A percentile compares a stretch with the other conserved stretches of the same genome.
phyloP scores from a whole-genome alignment of 1,140 invertebrate species.

The Frieseomelitta varia region DNA sequence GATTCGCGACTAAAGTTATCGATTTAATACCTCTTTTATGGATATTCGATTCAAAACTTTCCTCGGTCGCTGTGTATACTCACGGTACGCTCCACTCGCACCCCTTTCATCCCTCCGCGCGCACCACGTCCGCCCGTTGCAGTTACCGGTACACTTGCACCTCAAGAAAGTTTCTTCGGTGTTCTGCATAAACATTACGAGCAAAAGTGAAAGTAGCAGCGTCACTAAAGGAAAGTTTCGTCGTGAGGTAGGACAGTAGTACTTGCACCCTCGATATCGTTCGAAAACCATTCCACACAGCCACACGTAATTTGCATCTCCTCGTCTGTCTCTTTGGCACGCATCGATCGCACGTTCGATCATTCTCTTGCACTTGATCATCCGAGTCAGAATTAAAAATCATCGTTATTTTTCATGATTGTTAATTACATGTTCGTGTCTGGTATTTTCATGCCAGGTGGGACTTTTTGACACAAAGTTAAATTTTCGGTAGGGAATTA shows the following conservation, averaged over 20 bases:
- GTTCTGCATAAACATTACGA: conserved; percentile 81
- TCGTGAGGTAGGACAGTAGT: conserved; percentile 59
- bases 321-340: background rate
- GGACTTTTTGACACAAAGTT: background rate
- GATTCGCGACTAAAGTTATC: conserved; percentile 47
- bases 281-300: conserved; percentile 32
- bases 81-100: conserved; percentile 13
- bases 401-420: background rate
- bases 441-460: too few relatives aligned
- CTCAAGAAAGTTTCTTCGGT: conserved; percentile 77
- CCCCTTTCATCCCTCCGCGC: conserved; percentile 23
- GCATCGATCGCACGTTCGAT: background rate
- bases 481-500: background rate
- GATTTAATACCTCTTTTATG: conserved; percentile 60
- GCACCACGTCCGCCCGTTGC: conserved; percentile 47
- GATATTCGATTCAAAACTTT: conserved; percentile 66
- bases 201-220: conserved; percentile 80
- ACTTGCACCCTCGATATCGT: conserved; percentile 65
- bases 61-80: conserved; percentile 37
- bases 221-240: conserved; percentile 76
- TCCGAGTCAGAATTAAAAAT: background rate
- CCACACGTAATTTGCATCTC: background rate
- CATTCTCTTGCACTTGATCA: background rate
- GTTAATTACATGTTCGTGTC: too few relatives aligned
- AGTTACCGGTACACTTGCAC: conserved; percentile 66